phyloP scores from a whole-genome alignment of 2,797 vertebrate genomes.

The Microctenopoma lineatum region DNA sequence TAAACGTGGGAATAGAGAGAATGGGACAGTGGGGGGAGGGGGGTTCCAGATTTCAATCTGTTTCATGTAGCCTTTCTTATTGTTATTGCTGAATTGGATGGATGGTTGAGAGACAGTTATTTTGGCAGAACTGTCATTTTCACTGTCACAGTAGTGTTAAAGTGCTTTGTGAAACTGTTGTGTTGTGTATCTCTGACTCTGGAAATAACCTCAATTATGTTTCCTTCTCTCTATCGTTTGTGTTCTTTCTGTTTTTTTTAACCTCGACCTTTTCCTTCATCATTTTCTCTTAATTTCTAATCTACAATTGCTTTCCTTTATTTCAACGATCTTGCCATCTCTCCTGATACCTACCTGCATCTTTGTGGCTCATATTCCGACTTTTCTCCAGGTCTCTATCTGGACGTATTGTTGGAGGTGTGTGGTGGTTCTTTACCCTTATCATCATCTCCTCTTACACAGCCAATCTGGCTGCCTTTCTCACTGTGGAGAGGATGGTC shows the following conservation, averaged over 20 bases:
- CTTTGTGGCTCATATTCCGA: constrained; percentile 11
- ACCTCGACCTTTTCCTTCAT: constrained; percentile 17
- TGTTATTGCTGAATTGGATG: constrained; percentile 60
- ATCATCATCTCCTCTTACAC: constrained; percentile 99
- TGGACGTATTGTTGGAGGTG: constrained; percentile 97
- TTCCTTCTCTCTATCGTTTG: constrained; percentile 22
- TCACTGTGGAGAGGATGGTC: constrained; percentile 98
- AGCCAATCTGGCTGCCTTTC: constrained; percentile 97
- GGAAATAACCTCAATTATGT: constrained; percentile 45
- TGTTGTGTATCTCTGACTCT: constrained; percentile 41
- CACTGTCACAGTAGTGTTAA: constrained; percentile 34
- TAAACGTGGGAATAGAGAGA: constrained; percentile 53
- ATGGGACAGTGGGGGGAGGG: constrained; percentile 30
- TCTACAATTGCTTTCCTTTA: constrained; percentile 23
- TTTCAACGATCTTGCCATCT: constrained; percentile 10
- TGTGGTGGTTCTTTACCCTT: constrained; percentile 99
- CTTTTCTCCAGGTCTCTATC: constrained; percentile 91
- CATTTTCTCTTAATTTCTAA: constrained; percentile 14
- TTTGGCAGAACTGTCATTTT: constrained; percentile 47
- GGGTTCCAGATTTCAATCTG: constrained; percentile 56
- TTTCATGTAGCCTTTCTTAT: constrained; percentile 58
- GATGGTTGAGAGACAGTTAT: constrained; percentile 63
- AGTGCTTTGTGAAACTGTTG: constrained; percentile 35
- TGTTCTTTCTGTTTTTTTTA: constrained; percentile 25
- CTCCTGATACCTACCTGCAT: background rate